Evolutionary conservation across 2,113 vertebrate species (phyloP), one percentile per base, ranked within the genome.

Genomic region (mouse (Mus musculus)): DNA sequence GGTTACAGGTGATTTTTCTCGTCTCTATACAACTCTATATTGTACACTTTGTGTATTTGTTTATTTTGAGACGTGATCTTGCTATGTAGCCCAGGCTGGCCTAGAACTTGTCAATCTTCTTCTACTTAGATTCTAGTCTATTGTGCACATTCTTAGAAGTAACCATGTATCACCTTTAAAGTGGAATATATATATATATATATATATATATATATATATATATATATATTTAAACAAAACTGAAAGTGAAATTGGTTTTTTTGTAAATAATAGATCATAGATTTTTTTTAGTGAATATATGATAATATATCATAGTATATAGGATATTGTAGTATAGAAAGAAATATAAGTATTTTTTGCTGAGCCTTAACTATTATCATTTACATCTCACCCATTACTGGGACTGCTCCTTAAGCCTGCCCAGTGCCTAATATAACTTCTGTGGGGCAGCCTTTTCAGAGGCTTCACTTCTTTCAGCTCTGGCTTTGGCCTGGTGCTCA

Each of bases 201-300:
- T 3, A 61, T 95, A 54, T 91, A 88, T 54, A 28, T 90, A 65
- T 3, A 89, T 78, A 71, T 42, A 42, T 42, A 42, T 42, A 54
- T 91, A 88, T 54, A 28, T 90, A 65, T 3, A 61, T 95, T 95
- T 93, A 39, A 96, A 61, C 13, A 73, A 94, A 93, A 90, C 36
- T 56, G 36, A 94, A 96, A 78, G 65, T 7, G 36, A 14, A 49
- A 26, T 42, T 46, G n/a, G 54, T 65, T 16, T 77, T 12, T 56
- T 42, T 67, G 20, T 16, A 72, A 84, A 20, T 75, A 56, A 46
- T 10, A 73, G 80, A 80, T 42, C n/a, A 59, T 13, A 63, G 49
- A 4, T 65, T 80, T 65, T 65, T 88, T 76, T 76, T 30, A 24
- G 54, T 75, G 78, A 89, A 92, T 77, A 46, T 17, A 80, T 36